Evolutionary conservation across 2,113 vertebrate species (phyloP), one percentile per base, ranked within the genome.

Genomic region (Solenodon paradoxus): DNA sequence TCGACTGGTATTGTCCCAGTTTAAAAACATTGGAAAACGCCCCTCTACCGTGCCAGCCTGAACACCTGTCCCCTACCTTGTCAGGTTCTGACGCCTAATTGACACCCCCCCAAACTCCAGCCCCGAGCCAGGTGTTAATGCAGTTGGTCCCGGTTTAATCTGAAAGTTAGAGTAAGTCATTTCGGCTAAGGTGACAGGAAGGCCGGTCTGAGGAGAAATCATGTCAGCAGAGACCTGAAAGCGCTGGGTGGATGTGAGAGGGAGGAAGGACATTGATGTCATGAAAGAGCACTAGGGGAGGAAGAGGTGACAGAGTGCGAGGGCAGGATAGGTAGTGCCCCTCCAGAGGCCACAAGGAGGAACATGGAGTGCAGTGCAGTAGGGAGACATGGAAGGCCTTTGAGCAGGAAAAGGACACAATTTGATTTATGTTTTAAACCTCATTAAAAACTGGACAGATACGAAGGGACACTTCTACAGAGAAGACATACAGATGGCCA

Each of bases 271-370:
- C 28, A 20, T n/a, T n/a, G n/a, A 19, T 0, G 5, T 7, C 9
- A 19, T 12, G 4, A 57, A 19, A 66, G n/a, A 26, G 35, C 49
- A 28, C 11, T 7, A 5, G 51, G 5, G 0, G 40, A 61, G 20
- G n/a, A 68, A 68, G 38, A 74, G 32, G n/a, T 15, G 30, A 53
- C 26, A 19, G 53, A n/a, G 17, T 7, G 12, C 10, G 9, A n/a
- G 5, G 5, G 4, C 0, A 0, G 38, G 47, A 35, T 35, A 53
- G 57, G 40, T 16, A 55, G 38, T 3, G 0, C 13, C 35, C 40
- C 71, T 11, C 15, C 42, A 38, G 0, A 68, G 53, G n/a, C 47
- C n/a, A 30, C 28, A 16, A 28, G 32, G 6, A 80, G 59, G n/a
- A 86, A n/a, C 16, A 40, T 20, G 24, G n/a, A 35, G 64, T 16